These are phyloP conservation scores for Cyprinodon diabolis DNA, from an alignment of 2,797 vertebrate species.

Conservation along the genomic window DNA sequence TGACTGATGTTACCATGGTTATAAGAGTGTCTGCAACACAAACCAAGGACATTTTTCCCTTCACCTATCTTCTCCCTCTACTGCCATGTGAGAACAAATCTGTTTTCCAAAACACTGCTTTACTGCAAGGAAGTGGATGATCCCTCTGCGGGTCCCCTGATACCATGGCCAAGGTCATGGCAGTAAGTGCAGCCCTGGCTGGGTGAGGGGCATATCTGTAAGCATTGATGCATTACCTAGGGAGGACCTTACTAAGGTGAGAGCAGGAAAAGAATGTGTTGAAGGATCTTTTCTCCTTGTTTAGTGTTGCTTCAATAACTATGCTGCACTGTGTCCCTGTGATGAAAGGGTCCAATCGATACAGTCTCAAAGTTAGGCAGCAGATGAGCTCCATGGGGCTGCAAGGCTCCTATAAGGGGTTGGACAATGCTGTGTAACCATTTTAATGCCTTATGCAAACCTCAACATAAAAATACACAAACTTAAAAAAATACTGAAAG, in stretches of 20 bases:
- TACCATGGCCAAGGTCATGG: constrained; percentile 52
- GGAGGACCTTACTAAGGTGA: constrained; percentile 13
- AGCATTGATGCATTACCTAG: constrained; percentile 10
- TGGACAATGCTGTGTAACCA: constrained; percentile 18
- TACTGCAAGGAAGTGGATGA: constrained; percentile 50
- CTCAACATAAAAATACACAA: background rate
- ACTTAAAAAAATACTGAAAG: background rate
- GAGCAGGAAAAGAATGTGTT: constrained; percentile 15
- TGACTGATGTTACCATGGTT: constrained; percentile 48
- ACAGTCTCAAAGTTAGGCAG: constrained; percentile 58
- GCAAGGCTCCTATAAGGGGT: constrained; percentile 35
- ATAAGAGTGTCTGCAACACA: constrained; percentile 34
- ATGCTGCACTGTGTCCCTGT: constrained; percentile 66
- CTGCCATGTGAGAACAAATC: constrained; percentile 56
- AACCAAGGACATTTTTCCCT: constrained; percentile 20
- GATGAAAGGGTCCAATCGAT: constrained; percentile 68
- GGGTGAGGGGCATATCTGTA: background rate
- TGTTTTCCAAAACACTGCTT: constrained; percentile 41
- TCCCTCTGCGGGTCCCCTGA: constrained; percentile 22
- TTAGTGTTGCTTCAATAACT: constrained; percentile 52
- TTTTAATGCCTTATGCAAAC: background rate
- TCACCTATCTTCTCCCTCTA: constrained; percentile 19
- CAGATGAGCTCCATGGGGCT: constrained; percentile 32
- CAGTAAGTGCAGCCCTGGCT: constrained; percentile 20
- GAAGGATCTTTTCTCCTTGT: constrained; percentile 29